These are phyloP conservation scores for Trilocha varians DNA, from an alignment of 2,888 invertebrate genomes.

Conservation along the genomic window DNA sequence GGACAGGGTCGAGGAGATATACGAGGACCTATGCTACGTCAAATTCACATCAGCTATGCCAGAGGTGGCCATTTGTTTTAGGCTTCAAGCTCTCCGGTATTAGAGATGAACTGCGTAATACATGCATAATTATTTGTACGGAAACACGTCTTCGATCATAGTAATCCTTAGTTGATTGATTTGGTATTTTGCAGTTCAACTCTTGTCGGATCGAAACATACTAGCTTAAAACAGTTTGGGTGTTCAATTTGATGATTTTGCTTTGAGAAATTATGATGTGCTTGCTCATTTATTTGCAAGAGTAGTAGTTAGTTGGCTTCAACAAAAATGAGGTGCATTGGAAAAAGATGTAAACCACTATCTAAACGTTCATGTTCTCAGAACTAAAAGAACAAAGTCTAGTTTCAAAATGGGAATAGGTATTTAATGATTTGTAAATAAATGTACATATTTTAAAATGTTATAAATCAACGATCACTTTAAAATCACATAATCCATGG, in stretches of 20 bases:
- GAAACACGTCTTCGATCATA: no score
- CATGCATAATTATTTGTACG: background rate
- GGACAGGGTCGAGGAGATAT: conserved; percentile 85
- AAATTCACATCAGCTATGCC: conserved; percentile 81
- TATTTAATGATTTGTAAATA: background rate
- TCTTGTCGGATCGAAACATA: background rate
- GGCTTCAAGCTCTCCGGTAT: background rate
- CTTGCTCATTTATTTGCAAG: background rate
- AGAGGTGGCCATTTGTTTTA: conserved; percentile 68
- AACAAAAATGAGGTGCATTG: background rate
- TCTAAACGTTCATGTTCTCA: no score
- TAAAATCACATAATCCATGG: no score
- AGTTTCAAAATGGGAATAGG: background rate
- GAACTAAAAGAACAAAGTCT: no score
- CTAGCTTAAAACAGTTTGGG: background rate
- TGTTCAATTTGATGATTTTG: background rate
- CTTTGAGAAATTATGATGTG: background rate
- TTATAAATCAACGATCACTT: background rate
- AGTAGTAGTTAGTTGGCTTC: background rate
- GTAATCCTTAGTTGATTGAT: no score
- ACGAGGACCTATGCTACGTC: conserved; percentile 91
- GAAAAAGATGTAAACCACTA: no score
- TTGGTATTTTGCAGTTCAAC: no score
- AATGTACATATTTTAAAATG: background rate
- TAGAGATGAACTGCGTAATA: background rate